phyloP scores from a whole-genome alignment of 2,797 vertebrate species.

The Notolabrus celidotus region DNA sequence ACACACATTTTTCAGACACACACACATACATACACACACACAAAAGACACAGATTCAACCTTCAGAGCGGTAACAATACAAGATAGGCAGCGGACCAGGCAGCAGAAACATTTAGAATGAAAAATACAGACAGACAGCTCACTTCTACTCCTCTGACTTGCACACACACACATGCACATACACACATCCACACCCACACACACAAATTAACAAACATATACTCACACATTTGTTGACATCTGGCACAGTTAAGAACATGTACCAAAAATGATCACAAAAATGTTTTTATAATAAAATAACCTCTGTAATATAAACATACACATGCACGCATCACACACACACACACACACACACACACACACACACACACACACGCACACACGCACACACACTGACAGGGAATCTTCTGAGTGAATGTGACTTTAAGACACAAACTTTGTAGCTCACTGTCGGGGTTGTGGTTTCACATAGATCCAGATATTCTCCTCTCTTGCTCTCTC shows the following conservation, averaged over 20 bases:
- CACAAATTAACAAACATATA: no score
- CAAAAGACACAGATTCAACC: constrained; percentile 61
- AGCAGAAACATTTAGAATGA: constrained; percentile 60
- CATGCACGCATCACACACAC: no score
- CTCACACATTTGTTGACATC: neutral
- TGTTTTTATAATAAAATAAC: no score
- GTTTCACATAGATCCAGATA: constrained; percentile 48
- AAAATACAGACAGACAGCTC: constrained; percentile 62
- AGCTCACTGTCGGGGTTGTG: constrained; percentile 37
- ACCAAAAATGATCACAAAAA: constrained; percentile 1
- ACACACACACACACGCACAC: constrained; percentile 19
- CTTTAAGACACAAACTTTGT: constrained; percentile 40
- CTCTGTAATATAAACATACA: no score
- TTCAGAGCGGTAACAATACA: constrained; percentile 65
- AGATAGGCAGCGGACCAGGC: constrained; percentile 54
- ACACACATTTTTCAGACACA: constrained; percentile 24
- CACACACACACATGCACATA: constrained; percentile 9
- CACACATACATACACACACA: constrained; percentile 33
- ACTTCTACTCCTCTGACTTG: constrained; percentile 27
- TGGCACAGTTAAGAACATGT: constrained; percentile 2
- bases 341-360: neutral
- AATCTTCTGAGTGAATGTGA: constrained; percentile 35
- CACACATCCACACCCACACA: constrained; percentile 1
- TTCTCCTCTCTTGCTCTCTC: neutral
- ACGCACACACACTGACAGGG: neutral